Evolutionary conservation across 2,113 vertebrate genomes (phyloP), one percentile per base, ranked within the genome.

Genomic region (Hypomesus transpacificus): DNA sequence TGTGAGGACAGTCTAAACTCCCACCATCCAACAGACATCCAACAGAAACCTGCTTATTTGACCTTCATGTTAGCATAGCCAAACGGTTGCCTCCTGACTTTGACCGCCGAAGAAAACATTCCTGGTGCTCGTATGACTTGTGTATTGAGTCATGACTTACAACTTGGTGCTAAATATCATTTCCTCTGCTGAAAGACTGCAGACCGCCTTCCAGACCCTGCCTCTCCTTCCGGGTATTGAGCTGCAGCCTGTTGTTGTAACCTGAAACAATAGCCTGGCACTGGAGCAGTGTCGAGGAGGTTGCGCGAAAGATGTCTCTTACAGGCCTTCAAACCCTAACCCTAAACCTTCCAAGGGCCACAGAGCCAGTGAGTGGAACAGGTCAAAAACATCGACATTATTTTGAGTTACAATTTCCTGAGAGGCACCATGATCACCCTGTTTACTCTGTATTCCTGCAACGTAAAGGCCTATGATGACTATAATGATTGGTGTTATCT

Each of bases 181-280:
- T 78, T 84, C 82, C 78, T 66, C 53, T 74, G 72, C 70, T 59
- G 75, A 77, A 75, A 75, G 65, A 74, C 68, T 4, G 39, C 65
- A 71, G 1, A 59, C 64, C 16, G 60, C 6, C 1, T 63, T 69
- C 59, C 39, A 73, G 3, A 24, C 74, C 66, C n/a, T 66, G 46
- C 24, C 63, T 57, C 14, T 3, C 18, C 11, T 87, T 87, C 86
- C 88, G 88, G 79, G 84, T 52, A 85, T 86, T 88, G 84, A 85
- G 74, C 28, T 56, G 50, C n/a, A 65, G 67, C 65, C 75, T 71
- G 79, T 83, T 88, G 81, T 84, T 84, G 80, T 85, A 76, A 83
- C 81, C 76, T 82, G n/a, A 18, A 69, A 88, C 84, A 86, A 86
- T 84, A 70, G 76, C 76, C 82, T 86, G 84, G 82, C 81, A 72